A percentile compares a stretch with the other conserved stretches of the same genome.
Evolutionary conservation across 2,113 vertebrate genomes (phyloP).

Genomic region (Callorhinus ursinus): DNA sequence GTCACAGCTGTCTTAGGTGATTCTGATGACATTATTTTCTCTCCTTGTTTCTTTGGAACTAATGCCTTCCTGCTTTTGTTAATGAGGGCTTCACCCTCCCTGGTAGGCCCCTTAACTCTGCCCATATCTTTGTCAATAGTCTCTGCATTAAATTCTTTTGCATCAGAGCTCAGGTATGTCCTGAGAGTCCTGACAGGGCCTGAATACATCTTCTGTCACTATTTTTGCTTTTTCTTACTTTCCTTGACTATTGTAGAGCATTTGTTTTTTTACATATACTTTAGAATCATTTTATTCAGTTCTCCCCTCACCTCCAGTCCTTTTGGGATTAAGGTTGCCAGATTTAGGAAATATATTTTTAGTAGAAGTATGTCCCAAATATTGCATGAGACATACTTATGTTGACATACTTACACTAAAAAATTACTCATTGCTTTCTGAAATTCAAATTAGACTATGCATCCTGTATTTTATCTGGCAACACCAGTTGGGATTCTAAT

Average conservation of each 20-base stretch:
- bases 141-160: background rate
- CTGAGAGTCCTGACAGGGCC: background rate
- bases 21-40: background rate
- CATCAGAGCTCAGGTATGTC: background rate
- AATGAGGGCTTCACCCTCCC: background rate
- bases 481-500: background rate
- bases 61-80: background rate
- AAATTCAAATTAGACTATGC: constrained; percentile 1
- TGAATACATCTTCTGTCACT: background rate
- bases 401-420: background rate
- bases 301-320: background rate
- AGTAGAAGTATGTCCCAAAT: background rate
- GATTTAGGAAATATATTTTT: background rate
- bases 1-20: background rate
- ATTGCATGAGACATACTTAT: background rate
- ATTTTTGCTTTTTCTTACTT: background rate
- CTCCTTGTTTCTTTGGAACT: background rate
- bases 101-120: background rate
- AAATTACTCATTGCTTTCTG: background rate
- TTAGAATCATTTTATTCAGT: background rate
- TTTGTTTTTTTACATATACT: background rate
- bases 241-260: background rate
- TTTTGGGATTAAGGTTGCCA: background rate
- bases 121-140: background rate
- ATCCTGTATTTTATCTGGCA: background rate